These are phyloP conservation scores for Hucho hucho DNA, from an alignment of 2,113 vertebrate genomes.

Conservation along the genomic window DNA sequence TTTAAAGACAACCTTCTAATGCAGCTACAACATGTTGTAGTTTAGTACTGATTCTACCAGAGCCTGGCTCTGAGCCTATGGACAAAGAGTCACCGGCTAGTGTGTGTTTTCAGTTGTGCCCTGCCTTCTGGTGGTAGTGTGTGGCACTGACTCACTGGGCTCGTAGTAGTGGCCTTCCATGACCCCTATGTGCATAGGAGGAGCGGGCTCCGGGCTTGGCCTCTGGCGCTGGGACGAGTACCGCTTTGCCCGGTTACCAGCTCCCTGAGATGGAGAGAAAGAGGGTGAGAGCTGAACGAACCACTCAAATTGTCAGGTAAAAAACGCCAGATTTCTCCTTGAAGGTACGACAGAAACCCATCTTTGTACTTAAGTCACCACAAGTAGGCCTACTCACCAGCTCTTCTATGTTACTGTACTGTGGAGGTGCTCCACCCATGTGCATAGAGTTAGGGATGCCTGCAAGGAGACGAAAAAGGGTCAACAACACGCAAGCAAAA, in stretches of 20 bases:
- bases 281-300: not conserved
- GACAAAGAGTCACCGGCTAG: not conserved
- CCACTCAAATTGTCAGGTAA: not conserved
- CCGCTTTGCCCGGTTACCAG: conserved; percentile 86
- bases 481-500: not conserved
- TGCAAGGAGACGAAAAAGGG: conserved; percentile 40
- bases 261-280: conserved; percentile 34
- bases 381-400: conserved; percentile 63
- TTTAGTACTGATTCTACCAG: not conserved
- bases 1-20: too few relatives aligned
- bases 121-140: conserved; percentile 3
- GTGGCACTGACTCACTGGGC: conserved; percentile 78
- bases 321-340: too few relatives aligned
- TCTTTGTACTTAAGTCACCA: not conserved
- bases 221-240: conserved; percentile 95
- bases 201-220: conserved; percentile 85
- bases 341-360: not conserved
- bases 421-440: conserved; percentile 79
- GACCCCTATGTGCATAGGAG: conserved; percentile 93
- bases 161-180: conserved; percentile 98
- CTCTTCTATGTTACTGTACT: conserved; percentile 85
- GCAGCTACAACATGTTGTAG: not conserved
- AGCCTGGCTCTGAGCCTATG: not conserved
- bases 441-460: conserved; percentile 85
- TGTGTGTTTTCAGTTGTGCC: not conserved